Conservation (phyloP, 1,140 invertebrate species). For the Dendrolimus kikuchii region DNA sequence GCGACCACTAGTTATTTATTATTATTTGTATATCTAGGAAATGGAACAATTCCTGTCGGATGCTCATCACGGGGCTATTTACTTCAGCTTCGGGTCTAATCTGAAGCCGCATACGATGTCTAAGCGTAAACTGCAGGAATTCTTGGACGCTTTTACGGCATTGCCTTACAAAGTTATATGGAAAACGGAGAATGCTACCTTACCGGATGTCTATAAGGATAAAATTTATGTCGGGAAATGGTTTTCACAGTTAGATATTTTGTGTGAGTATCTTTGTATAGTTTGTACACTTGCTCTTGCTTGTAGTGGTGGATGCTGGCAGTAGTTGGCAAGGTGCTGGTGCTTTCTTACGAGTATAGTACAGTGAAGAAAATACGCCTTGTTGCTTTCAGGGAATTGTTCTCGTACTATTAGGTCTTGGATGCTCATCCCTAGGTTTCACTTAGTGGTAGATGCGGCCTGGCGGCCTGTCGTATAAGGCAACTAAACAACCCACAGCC, state of each 20-base stretch:
- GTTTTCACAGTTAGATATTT: constrained; percentile 13
- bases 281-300: no score
- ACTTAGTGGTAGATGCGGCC: no score
- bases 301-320: no score
- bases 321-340: no score
- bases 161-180: constrained; percentile 39
- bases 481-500: no score
- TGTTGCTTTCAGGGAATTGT: no score
- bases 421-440: no score
- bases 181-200: constrained; percentile 9
- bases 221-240: constrained; percentile 9
- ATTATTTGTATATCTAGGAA: constrained; percentile 50
- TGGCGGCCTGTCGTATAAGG: no score
- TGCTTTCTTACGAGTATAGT: no score
- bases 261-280: constrained; percentile 10
- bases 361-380: no score
- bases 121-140: constrained; percentile 50
- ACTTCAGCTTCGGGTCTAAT: constrained; percentile 76
- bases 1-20: constrained; percentile 6
- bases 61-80: constrained; percentile 74
- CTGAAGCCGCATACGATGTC: constrained; percentile 55
- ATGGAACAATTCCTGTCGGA: constrained; percentile 73
- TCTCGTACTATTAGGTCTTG: no score
- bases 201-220: neutral
- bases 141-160: constrained; percentile 70